Evolutionary conservation across 2,113 vertebrate genomes (phyloP), one percentile per base, ranked within the genome.

Genomic region (Natator depressus): DNA sequence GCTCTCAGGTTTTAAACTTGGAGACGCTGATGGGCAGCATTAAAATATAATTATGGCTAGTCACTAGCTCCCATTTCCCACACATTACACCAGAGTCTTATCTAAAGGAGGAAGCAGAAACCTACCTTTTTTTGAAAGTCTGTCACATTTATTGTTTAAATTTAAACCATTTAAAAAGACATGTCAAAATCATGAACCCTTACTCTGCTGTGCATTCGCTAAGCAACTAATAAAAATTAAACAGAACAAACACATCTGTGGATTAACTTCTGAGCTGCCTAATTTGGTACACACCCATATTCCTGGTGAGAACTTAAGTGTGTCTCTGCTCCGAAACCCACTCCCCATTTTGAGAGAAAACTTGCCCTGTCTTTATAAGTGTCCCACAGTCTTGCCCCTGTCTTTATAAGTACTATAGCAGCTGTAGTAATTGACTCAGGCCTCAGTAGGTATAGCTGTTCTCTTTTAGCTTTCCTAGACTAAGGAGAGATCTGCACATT

Each of bases 391-490:
- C 53, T 54, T 54, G 8, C 53, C 22, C 42, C 82, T 46, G 55
- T 89, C 87, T 90, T 87, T 82, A 27, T 82, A 72, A 80, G 3
- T 7, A 92, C 24, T 10, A 24, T 27, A 11, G 31, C 13, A 1
- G 9, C 19, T 8, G 49, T 55, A 82, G 72, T 2, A n/a, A 38
- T 24, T 2, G 38, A 42, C 79, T 94, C 13, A 89, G 51, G 31
- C 24, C 88, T 86, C 38, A 88, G 16, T n/a, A 38, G 10, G 80
- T 59, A 27, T 72, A 84, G n/a, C 62, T 91, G 62, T 53, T 88
- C 11, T 82, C 76, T 47, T 92, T 89, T 62, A 54, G 29, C 89
- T 97, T 95, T 65, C 75, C 25, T 85, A 31, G 47, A 93, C 96
- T 95, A 85, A 79, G 79, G 93, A 91, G 75, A 53, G 38, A 81